A percentile compares a stretch with the other conserved stretches of the same genome.
Conservation (phyloP, 2,797 vertebrate species). For the Crenichthys baileyi region DNA sequence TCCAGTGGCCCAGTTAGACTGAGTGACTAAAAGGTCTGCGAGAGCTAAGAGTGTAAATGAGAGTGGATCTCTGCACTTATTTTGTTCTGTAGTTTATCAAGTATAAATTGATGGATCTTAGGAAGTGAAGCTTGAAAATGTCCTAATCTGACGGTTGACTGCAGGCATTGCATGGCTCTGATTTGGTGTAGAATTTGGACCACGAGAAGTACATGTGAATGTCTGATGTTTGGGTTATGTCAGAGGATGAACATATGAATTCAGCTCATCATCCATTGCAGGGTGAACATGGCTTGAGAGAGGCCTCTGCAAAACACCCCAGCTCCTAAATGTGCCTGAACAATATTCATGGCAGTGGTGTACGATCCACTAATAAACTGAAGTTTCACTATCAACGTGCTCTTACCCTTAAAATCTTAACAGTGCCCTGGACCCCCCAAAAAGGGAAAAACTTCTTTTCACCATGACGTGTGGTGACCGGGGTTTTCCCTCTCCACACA, state of each 20-base stretch:
- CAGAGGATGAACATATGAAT: neutral
- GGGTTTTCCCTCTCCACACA: too few relatives aligned
- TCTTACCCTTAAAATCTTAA: neutral
- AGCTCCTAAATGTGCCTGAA: neutral
- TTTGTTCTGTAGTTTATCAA: neutral
- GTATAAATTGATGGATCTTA: neutral
- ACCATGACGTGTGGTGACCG: neutral
- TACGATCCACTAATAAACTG: neutral
- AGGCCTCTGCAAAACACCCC: neutral
- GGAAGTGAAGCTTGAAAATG: neutral
- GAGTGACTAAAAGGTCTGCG: slow-evolving; percentile 27
- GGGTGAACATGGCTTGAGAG: neutral
- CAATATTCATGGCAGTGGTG: neutral
- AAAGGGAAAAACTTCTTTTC: too few relatives aligned
- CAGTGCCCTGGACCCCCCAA: too few relatives aligned
- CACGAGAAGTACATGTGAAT: neutral
- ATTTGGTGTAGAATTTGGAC: neutral
- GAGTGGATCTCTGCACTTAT: neutral
- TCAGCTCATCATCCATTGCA: neutral
- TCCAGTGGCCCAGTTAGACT: slow-evolving; percentile 51
- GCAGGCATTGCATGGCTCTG: neutral
- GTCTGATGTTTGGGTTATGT: neutral
- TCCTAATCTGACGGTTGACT: neutral
- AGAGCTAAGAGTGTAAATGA: slow-evolving; percentile 5
- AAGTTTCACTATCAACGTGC: neutral